Conservation (phyloP, 2,888 invertebrate species). For the Sphinx pinastri region DNA sequence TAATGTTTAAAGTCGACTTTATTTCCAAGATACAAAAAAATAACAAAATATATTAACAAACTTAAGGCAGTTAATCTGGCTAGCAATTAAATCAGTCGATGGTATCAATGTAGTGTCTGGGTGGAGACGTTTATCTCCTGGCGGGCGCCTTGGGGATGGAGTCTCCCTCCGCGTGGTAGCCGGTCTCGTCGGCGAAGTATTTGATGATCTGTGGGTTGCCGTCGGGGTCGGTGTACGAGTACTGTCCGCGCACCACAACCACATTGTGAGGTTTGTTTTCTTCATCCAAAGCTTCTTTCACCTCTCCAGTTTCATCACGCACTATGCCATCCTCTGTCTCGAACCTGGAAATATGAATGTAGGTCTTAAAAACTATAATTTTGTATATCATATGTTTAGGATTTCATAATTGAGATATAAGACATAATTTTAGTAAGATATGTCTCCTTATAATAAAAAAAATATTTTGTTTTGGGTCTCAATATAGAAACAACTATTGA, state of each 20-base stretch:
- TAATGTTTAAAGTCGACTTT: slow-evolving; percentile 1
- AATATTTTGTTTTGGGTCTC: no score
- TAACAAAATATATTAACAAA: not conserved
- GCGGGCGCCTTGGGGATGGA: slow-evolving; percentile 83
- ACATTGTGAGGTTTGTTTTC: slow-evolving; percentile 83
- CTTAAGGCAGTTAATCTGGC: not conserved
- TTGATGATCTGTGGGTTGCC: slow-evolving; percentile 78
- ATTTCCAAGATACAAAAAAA: not conserved
- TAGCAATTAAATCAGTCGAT: not conserved
- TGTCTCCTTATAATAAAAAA: no score
- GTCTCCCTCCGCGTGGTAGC: slow-evolving; percentile 85
- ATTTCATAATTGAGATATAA: no score
- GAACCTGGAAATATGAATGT: slow-evolving; percentile 41
- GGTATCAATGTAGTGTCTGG: not conserved
- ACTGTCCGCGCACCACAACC: slow-evolving; percentile 85
- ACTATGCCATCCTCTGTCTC: slow-evolving; percentile 84
- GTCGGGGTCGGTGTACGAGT: slow-evolving; percentile 81
- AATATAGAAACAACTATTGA: no score
- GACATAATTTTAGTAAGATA: no score
- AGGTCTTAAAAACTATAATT: slow-evolving; percentile 25
- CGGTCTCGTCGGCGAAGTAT: slow-evolving; percentile 86
- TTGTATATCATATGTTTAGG: no score
- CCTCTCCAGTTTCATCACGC: slow-evolving; percentile 77
- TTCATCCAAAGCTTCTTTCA: slow-evolving; percentile 71
- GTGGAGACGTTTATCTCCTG: slow-evolving; percentile 43